Percentiles rank a stretch among this genome's conserved stretches.
phyloP scores from a whole-genome alignment of 2,888 invertebrate genomes.

The Parelbella ahira region DNA sequence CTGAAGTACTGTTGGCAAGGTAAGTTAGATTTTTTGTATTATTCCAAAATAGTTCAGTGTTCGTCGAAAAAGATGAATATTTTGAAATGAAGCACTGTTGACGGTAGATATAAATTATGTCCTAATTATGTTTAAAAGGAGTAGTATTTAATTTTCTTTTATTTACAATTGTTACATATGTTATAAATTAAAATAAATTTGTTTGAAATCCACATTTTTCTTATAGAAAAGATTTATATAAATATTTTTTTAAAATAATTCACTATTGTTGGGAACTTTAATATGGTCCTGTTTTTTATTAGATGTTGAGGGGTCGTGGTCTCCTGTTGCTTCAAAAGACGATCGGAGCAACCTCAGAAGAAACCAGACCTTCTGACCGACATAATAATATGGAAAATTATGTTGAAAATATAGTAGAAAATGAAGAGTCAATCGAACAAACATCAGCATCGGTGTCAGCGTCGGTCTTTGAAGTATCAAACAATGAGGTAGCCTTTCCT shows the following conservation, averaged over 20 bases:
- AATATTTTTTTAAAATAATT: slow-evolving; percentile 3
- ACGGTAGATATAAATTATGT: slow-evolving; percentile 8
- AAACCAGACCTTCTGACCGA: no score
- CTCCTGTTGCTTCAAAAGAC: slow-evolving; percentile 1
- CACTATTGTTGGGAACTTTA: slow-evolving; percentile 3
- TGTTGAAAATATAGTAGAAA: no score
- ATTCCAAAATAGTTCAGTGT: slow-evolving; percentile 4
- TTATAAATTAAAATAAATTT: slow-evolving; percentile 5
- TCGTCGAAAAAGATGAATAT: slow-evolving; percentile 4
- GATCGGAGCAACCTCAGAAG: not conserved
- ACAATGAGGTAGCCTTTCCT: not conserved
- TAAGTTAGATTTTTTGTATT: slow-evolving; percentile 3
- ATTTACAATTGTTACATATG: slow-evolving; percentile 3
- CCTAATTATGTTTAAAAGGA: slow-evolving; percentile 5
- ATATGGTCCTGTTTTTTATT: slow-evolving; percentile 1
- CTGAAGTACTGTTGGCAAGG: slow-evolving; percentile 1
- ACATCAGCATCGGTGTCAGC: not conserved
- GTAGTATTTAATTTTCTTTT: slow-evolving; percentile 3
- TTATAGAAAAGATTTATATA: slow-evolving; percentile 3
- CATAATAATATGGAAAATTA: no score
- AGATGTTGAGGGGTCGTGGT: slow-evolving; percentile 8
- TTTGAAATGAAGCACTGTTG: slow-evolving; percentile 8
- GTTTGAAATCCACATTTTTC: slow-evolving; percentile 1
- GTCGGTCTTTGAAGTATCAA: not conserved
- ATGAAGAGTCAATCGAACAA: no score